A percentile compares a stretch with the other conserved stretches of the same genome.
Conservation (phyloP, 2,888 invertebrate genomes). For the Halocaridina rubra region DNA sequence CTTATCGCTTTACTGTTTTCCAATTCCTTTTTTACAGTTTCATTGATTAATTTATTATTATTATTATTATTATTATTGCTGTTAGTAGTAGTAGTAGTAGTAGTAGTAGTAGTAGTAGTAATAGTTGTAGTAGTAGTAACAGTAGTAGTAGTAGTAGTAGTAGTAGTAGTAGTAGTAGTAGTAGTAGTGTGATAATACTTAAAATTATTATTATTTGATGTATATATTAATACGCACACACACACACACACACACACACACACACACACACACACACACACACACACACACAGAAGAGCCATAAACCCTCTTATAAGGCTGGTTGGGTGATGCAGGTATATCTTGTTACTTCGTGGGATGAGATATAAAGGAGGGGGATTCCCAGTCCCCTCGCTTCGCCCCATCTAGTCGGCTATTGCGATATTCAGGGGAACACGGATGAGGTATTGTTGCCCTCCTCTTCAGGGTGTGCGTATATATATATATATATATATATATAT, state of each 20-base stretch:
- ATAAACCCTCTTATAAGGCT: background rate
- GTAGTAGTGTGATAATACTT: background rate
- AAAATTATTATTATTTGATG: background rate
- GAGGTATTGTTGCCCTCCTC: background rate
- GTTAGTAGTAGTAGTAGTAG: background rate
- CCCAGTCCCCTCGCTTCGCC: too few species aligned
- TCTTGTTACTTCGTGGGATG: too few species aligned
- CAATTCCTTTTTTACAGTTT: background rate
- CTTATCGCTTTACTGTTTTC: background rate
- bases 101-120: background rate
- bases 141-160: background rate
- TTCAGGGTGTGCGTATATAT: too few species aligned
- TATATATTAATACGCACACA: background rate
- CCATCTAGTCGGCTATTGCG: background rate
- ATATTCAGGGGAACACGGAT: background rate
- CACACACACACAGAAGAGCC: too few species aligned
- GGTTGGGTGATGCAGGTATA: too few species aligned
- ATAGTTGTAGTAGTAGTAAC: background rate
- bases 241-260: background rate
- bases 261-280: conserved; percentile 7
- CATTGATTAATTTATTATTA: background rate
- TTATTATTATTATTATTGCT: background rate
- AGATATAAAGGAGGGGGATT: too few species aligned
- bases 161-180: background rate
- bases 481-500: background rate